Percentiles rank a stretch among this genome's conserved stretches.
Conservation (phyloP, 2,797 vertebrate species). For the Microctenopoma stevenorrisi region DNA sequence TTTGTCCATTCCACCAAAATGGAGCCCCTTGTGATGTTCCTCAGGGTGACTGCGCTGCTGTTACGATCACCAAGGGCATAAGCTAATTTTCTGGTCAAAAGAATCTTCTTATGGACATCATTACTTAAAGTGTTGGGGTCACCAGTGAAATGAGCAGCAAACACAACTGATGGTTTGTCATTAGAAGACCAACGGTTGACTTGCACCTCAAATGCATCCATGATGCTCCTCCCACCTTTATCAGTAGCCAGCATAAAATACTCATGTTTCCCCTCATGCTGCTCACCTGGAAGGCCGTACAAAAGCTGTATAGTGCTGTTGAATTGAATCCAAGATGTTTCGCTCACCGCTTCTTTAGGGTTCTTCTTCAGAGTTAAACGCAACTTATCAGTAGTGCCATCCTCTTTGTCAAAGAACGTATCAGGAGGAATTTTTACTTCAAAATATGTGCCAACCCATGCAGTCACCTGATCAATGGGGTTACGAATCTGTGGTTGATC, state of each 20-base stretch:
- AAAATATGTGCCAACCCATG: constrained; percentile 96
- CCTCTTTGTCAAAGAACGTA: constrained; percentile 95
- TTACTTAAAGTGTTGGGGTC: constrained; percentile 87
- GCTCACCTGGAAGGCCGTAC: constrained; percentile 92
- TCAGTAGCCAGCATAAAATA: constrained; percentile 98
- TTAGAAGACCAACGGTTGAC: constrained; percentile 89
- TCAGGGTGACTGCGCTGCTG: constrained; percentile 93
- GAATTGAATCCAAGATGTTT: constrained; percentile 97
- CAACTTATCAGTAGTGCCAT: constrained; percentile 96
- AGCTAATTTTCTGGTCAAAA: constrained; percentile 93
- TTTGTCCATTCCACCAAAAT: constrained; percentile 97
- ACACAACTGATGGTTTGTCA: constrained; percentile 90
- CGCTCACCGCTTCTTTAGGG: constrained; percentile 88
- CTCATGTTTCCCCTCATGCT: constrained; percentile 91
- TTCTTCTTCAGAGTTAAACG: constrained; percentile 92
- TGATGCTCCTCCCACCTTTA: constrained; percentile 92
- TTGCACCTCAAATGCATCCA: constrained; percentile 95
- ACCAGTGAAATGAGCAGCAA: constrained; percentile 90
- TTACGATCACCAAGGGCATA: constrained; percentile 94
- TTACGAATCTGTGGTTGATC: constrained; percentile 90
- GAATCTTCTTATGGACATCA: constrained; percentile 94
- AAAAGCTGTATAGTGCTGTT: constrained; percentile 98
- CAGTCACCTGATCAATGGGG: constrained; percentile 93
- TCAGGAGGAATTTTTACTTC: constrained; percentile 97
- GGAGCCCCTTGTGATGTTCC: constrained; percentile 91